Base-by-base conservation (phyloP, 2,113 vertebrate species). In the Pomatorhinus ruficollis region DNA sequence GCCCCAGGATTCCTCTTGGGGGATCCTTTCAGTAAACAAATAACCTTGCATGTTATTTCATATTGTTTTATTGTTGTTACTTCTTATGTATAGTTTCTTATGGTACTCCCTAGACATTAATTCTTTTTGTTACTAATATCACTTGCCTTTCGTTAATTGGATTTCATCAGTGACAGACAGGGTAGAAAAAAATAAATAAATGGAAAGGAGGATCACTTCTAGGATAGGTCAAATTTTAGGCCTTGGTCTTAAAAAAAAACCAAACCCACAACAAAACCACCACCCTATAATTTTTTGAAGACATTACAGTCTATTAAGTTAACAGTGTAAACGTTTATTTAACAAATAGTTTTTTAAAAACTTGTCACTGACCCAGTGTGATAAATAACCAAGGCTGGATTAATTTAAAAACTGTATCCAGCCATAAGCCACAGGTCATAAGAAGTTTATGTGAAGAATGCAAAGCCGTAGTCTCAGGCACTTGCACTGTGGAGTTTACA, bases 371-470 rank as follows among this genome's bases (percentile, higher is more conserved):
- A 69, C 56, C 37, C 27, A 70, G n/a, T 49, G 65, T 88, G 74
- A 93, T 93, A 93, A 92, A 95, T 95, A 95, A 83, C 91, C 63
- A 83, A 59, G 79, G 16, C 70, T 89, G 37, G 57, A 87, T 94
- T 91, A 89, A 89, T 95, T 82, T 72, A 61, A 97, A 92, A 89
- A 69, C 70, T 87, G 20, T 53, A 93, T 76, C 74, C 79, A 95
- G 78, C n/a, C 63, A 31, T 39, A 76, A 93, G 42, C 75, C 57
- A 11, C 49, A 87, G 79, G 86, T 95, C 90, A 70, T 42, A 95
- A 83, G 91, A 83, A 83, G 82, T 95, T 93, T 95, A 85, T 77
- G 90, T 77, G 66, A 93, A 70, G 94, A 91, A 96, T 91, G 75
- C 83, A 88, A 83, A 84, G 68, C 89, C 0, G 0, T 53, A 64